Evolutionary conservation across 1,140 invertebrate species (phyloP), one percentile per base, ranked within the genome.

Genomic region (Saccostrea echinata): DNA sequence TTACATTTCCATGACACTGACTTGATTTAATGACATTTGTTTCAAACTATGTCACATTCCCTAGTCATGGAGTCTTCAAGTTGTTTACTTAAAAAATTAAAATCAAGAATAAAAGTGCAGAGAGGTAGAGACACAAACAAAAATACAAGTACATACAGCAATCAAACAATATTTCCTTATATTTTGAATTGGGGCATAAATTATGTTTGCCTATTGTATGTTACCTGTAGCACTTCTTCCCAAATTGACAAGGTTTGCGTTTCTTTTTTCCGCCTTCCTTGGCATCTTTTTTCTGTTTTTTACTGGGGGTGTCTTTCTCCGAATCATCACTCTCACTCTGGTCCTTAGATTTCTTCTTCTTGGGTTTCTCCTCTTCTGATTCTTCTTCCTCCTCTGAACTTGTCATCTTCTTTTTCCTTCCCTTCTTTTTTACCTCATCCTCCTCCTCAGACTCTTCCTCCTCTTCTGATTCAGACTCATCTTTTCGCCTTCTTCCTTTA

Each of bases 171-270:
- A 43, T 43, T 43, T 8, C 43, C 9, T 43, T n/a, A n/a, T n/a
- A n/a, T 43, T 43, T 43, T 1, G 43, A 43, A 8, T 43, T 43
- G 9, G 43, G 43, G 4, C 43, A 43, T 43, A 43, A 43, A 43
- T 43, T n/a, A 43, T 4, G 43, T 43, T 43, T 43, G 6, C 43
- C 4, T 6, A 8, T 43, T 43, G 43, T 43, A 71, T 21, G n/a
- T 88, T 89, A 94, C 94, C 94, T 94, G 89, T 95, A 94, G 88
- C 94, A 95, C 87, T 94, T 93, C 80, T 92, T 92, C 6, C 94
- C 94, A 92, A 94, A 94, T 86, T 91, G 90, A 89, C 94, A 95
- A 43, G 90, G 90, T 86, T 85, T 90, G 87, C 89, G 88, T 81
- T 57, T 76, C 68, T 89, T 90, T 55, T 27, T 64, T 27, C 57